Conservation (phyloP, 2,888 invertebrate species). For the Eustalomyia histrio region DNA sequence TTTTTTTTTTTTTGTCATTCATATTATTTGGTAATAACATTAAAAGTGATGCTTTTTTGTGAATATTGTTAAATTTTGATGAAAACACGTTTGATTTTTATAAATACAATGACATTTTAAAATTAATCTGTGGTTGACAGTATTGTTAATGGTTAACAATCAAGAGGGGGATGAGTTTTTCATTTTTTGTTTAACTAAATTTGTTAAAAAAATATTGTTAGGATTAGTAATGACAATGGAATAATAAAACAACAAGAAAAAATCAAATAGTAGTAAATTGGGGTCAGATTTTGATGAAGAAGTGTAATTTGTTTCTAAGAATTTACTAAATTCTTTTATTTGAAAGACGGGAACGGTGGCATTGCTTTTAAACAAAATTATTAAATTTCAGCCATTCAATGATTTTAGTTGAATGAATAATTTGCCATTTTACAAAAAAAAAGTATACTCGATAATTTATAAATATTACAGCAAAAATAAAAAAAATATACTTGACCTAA, state of each 20-base stretch:
- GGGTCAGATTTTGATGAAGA: background rate
- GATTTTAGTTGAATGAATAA: too few species aligned
- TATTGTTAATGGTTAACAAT: background rate
- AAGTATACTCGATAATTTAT: too few species aligned
- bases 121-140: conserved; percentile 2
- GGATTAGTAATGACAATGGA: background rate
- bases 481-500: conserved; percentile 60
- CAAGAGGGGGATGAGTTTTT: background rate
- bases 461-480: background rate
- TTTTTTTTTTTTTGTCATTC: background rate
- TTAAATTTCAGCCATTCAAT: too few species aligned
- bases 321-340: too few species aligned
- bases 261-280: background rate
- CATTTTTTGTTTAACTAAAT: background rate
- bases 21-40: background rate
- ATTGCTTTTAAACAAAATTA: too few species aligned
- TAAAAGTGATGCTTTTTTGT: background rate
- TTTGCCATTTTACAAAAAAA: too few species aligned
- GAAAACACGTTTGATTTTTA: conserved; percentile 1
- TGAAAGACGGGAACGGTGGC: too few species aligned
- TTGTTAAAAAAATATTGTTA: background rate
- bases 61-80: background rate
- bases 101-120: background rate
- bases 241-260: background rate
- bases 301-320: too few species aligned